These are phyloP conservation scores for Uropsilus gracilis DNA, from an alignment of 2,113 vertebrate species.

Conservation along the genomic window DNA sequence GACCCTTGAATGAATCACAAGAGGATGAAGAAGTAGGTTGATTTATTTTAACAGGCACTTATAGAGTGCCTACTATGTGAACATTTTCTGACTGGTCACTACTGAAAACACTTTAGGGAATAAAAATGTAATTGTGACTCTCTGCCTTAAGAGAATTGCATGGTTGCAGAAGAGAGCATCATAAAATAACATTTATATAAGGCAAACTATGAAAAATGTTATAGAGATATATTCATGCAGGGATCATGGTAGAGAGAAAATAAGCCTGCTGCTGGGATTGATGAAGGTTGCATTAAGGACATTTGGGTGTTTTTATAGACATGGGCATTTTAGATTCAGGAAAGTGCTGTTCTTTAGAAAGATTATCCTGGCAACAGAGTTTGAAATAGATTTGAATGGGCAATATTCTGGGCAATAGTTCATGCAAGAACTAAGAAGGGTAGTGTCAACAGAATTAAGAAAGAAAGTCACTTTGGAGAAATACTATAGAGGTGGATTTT, in stretches of 20 bases:
- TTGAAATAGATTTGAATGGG: background rate
- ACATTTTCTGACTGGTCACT: background rate
- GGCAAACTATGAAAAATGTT: background rate
- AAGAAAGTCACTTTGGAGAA: background rate
- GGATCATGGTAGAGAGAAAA: background rate
- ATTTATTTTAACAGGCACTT: background rate
- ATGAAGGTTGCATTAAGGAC: background rate
- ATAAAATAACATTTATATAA: background rate
- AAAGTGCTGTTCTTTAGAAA: background rate
- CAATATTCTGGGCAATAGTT: background rate
- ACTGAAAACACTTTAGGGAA: background rate
- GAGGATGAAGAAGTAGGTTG: slow-evolving; percentile 95
- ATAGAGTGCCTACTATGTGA: background rate
- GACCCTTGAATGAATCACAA: slow-evolving; percentile 94
- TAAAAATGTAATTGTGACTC: background rate
- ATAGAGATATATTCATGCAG: background rate
- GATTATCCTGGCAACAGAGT: background rate
- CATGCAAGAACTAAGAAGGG: background rate
- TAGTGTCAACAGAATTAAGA: background rate
- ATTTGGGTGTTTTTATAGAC: background rate
- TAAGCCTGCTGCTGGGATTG: background rate
- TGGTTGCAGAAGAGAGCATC: background rate
- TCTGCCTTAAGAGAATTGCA: background rate
- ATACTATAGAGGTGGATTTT: background rate
- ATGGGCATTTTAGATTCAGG: background rate